phyloP scores from a whole-genome alignment of 2,888 invertebrate genomes.

The Dolichomitus sp. region DNA sequence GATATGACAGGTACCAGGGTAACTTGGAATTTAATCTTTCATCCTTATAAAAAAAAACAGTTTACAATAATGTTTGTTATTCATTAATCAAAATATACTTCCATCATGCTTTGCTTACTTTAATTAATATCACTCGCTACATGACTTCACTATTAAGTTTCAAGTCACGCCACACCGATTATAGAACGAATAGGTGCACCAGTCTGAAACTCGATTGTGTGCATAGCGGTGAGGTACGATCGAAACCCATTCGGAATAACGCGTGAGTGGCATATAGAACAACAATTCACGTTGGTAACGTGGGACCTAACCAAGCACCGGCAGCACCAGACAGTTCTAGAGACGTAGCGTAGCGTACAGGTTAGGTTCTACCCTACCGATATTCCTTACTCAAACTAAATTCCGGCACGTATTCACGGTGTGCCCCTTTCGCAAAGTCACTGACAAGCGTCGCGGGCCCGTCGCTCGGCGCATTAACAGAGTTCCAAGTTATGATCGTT shows the following conservation, averaged over 20 bases:
- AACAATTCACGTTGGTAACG: slow-evolving; percentile 55
- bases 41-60: neutral
- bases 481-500: slow-evolving; percentile 76
- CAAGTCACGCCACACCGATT: slow-evolving; percentile 31
- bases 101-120: neutral
- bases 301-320: slow-evolving; percentile 46
- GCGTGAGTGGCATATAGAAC: slow-evolving; percentile 46
- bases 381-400: slow-evolving; percentile 70
- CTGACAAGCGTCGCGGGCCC: slow-evolving; percentile 43
- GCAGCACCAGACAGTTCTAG: slow-evolving; percentile 54
- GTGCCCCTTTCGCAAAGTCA: slow-evolving; percentile 65
- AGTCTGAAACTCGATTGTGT: slow-evolving; percentile 18
- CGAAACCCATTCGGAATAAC: slow-evolving; percentile 47
- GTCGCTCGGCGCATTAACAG: slow-evolving; percentile 71
- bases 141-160: slow-evolving; percentile 16
- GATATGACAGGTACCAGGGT: neutral
- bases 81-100: neutral
- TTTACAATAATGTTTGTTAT: neutral
- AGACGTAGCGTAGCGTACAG: slow-evolving; percentile 38
- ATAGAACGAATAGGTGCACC: slow-evolving; percentile 15
- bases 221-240: slow-evolving; percentile 32
- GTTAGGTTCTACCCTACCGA: slow-evolving; percentile 54
- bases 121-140: neutral
- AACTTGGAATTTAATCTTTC: neutral
- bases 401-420: slow-evolving; percentile 65